Percentiles rank a stretch among this genome's conserved stretches.
Evolutionary conservation across 2,113 vertebrate genomes (phyloP).

Genomic region (Cygnus buccinator): DNA sequence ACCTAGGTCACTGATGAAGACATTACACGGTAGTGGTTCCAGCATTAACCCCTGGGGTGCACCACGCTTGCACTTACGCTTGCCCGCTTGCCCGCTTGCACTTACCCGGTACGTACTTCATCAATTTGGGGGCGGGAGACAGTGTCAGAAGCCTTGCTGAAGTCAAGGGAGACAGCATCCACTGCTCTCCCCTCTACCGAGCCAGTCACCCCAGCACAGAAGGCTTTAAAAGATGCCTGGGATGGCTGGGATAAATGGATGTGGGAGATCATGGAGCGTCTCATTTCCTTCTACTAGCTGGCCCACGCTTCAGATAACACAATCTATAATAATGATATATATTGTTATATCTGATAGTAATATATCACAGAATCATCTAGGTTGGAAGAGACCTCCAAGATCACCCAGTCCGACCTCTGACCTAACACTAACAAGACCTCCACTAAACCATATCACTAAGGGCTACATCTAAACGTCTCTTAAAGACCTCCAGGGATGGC

Average conservation of each 20-base stretch:
- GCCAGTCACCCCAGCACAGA: not conserved
- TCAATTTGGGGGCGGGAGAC: not conserved
- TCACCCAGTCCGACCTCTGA: no score
- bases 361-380: no score
- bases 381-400: no score
- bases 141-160: no score
- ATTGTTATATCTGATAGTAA: no score
- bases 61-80: not conserved
- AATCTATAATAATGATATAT: no score
- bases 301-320: not conserved
- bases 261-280: not conserved
- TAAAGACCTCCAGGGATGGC: no score
- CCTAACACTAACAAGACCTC: no score
- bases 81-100: not conserved
- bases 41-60: not conserved
- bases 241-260: not conserved
- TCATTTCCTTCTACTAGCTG: not conserved
- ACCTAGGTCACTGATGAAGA: not conserved
- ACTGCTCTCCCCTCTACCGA: no score
- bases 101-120: not conserved
- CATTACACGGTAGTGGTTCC: not conserved
- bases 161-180: no score
- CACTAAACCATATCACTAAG: no score
- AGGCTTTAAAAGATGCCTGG: not conserved
- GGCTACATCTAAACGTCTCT: no score